A percentile compares a stretch with the other conserved stretches of the same genome.
Evolutionary conservation across 2,113 vertebrate genomes (phyloP).

Genomic region (Alethe diademata): DNA sequence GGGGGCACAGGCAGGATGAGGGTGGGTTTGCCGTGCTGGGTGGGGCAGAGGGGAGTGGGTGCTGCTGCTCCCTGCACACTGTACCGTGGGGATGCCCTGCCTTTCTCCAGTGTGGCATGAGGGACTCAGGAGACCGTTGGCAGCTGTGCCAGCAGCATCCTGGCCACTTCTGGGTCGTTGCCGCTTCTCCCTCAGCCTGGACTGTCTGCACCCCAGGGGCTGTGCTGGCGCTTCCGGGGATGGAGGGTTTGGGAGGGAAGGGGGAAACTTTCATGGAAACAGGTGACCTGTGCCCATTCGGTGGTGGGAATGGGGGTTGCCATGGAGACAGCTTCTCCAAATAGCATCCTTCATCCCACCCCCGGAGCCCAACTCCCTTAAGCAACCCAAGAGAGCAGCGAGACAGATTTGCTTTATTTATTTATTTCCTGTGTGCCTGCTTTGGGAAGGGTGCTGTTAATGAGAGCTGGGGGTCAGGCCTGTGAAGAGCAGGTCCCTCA

Average conservation of each 20-base stretch:
- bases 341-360: slow-evolving; percentile 65
- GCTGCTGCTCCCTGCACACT: background rate
- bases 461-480: background rate
- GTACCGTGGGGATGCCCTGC: background rate
- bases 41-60: background rate
- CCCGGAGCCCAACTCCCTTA: slow-evolving; percentile 21
- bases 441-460: slow-evolving; percentile 9
- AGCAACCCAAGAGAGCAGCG: slow-evolving; percentile 46
- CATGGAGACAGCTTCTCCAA: slow-evolving; percentile 66
- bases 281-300: slow-evolving; percentile 56
- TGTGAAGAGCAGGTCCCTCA: background rate
- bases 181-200: accelerated
- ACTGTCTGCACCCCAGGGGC: background rate
- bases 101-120: accelerated
- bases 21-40: accelerated
- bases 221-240: background rate
- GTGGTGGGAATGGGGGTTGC: slow-evolving; percentile 63
- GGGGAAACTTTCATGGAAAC: slow-evolving; percentile 55
- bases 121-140: accelerated
- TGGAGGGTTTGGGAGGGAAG: background rate
- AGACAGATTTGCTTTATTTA: slow-evolving; percentile 55
- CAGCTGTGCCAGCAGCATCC: background rate
- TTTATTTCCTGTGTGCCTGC: background rate
- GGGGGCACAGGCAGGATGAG: background rate
- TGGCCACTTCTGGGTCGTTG: accelerated